Base-by-base conservation (phyloP, 2,888 invertebrate species). In the Campopleginae sp. region DNA sequence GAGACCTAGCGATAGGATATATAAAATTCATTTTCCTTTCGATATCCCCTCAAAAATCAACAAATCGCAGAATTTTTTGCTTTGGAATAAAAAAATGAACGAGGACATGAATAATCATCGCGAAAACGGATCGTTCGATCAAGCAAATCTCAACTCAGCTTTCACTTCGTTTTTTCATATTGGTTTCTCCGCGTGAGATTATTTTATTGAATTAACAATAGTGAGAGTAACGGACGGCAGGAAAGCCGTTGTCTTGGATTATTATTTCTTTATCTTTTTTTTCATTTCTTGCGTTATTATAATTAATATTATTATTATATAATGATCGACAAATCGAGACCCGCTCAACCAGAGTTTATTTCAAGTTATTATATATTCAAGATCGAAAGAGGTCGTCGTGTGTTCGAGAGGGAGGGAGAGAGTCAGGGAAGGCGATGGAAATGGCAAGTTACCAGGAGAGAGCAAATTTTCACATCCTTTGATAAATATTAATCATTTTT, bases 401-500 rank as follows among this genome's bases (percentile, higher is more conserved):
- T 46, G 72, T 48, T 8, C 31, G 58, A 38, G 14, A 38, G 38
- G 38, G 38, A 38, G 61, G 46, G 44, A 51, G n/a, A 66, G 38
- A 46, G 77, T 54, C 51, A 66, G 54, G 61, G 23, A 19, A 33
- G 42, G 14, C 14, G 27, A 23, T 27, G 54, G 17, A 17, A 31
- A 27, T 27, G 27, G 54, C 12, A 1, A 23, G n/a, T n/a, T n/a
- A 58, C 27, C 27, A 58, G 14, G 14, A 5, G 58, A 23, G 4
- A 27, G 27, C 14, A 58, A 14, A 14, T 58, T 58, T 27, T 14
- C 58, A 58, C 58, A 27, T 27, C 58, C 63, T 76, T 72, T 61
- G 76, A 77, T 82, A 76, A 72, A 82, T 85, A 85, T 76, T 80
- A 72, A 80, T 76, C 58, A 76, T 78, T 70, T 66, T 80, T 82